Percentiles rank a stretch among this genome's conserved stretches.
Evolutionary conservation across 2,888 invertebrate genomes (phyloP).

Genomic region (Deroplatys truncata): DNA sequence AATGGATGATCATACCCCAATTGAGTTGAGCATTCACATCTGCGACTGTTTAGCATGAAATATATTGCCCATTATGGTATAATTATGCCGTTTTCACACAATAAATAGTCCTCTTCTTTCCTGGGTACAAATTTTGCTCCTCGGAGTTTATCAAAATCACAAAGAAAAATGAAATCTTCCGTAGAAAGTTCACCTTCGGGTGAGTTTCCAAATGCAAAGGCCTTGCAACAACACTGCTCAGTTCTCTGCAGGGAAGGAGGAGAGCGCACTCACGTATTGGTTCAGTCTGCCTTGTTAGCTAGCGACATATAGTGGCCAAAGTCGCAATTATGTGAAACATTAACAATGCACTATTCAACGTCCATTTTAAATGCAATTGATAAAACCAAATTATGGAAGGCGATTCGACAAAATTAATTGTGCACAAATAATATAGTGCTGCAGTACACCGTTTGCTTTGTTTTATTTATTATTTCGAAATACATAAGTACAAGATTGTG

Average conservation of each 20-base stretch:
- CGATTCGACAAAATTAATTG: neutral
- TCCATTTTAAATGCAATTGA: neutral
- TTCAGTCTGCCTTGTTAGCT: neutral
- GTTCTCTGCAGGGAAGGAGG: neutral
- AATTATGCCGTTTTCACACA: neutral
- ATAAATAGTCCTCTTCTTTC: neutral
- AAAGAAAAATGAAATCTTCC: constrained; percentile 11
- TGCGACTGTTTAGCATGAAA: constrained; percentile 6
- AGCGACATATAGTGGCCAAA: constrained; percentile 6
- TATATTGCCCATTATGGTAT: neutral
- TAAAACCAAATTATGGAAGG: neutral
- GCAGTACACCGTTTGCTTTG: no score
- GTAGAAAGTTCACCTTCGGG: constrained; percentile 10
- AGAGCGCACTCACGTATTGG: constrained; percentile 13
- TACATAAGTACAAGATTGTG: no score
- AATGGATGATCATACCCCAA: constrained; percentile 29
- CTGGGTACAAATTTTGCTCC: neutral
- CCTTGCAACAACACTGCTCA: constrained; percentile 7
- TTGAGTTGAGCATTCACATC: constrained; percentile 23
- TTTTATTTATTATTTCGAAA: no score
- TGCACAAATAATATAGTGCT: no score
- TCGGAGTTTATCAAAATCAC: neutral
- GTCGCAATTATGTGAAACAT: neutral
- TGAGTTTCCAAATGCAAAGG: constrained; percentile 7
- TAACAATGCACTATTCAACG: constrained; percentile 2